These are phyloP conservation scores for Torymus texanus DNA, from an alignment of 2,888 invertebrate genomes.

Conservation along the genomic window DNA sequence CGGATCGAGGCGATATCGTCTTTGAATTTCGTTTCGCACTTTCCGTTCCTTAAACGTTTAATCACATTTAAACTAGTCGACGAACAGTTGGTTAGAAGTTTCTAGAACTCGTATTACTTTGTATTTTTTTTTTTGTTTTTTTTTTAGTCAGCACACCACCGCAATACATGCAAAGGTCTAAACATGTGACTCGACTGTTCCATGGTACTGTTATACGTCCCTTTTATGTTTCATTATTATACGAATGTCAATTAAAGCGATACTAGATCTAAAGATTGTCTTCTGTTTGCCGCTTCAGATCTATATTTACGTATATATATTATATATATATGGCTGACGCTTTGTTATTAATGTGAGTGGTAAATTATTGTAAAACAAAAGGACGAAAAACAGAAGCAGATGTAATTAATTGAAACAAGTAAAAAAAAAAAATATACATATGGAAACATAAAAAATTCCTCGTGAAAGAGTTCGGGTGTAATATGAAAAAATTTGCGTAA, in stretches of 20 bases:
- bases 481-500: slow-evolving; percentile 33
- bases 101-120: no score
- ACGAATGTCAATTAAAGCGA: background rate
- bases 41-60: slow-evolving; percentile 29
- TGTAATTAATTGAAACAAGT: background rate
- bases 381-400: no score
- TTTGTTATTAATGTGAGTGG: no score
- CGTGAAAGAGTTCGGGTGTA: slow-evolving; percentile 15
- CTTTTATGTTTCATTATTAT: background rate
- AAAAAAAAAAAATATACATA: slow-evolving; percentile 14
- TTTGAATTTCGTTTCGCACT: slow-evolving; percentile 62
- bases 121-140: background rate
- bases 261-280: slow-evolving; percentile 1
- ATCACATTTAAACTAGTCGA: background rate
- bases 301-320: no score
- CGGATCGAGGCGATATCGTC: slow-evolving; percentile 24
- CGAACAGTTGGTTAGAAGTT: no score
- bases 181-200: slow-evolving; percentile 13
- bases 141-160: slow-evolving; percentile 71
- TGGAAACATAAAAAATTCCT: slow-evolving; percentile 15
- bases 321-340: no score
- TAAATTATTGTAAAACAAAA: no score
- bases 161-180: slow-evolving; percentile 62
- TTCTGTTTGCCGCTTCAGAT: no score
- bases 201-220: background rate